Percentiles rank a stretch among this genome's conserved stretches.
Conservation (phyloP, 2,113 vertebrate genomes). For the Sigmodon hispidus region DNA sequence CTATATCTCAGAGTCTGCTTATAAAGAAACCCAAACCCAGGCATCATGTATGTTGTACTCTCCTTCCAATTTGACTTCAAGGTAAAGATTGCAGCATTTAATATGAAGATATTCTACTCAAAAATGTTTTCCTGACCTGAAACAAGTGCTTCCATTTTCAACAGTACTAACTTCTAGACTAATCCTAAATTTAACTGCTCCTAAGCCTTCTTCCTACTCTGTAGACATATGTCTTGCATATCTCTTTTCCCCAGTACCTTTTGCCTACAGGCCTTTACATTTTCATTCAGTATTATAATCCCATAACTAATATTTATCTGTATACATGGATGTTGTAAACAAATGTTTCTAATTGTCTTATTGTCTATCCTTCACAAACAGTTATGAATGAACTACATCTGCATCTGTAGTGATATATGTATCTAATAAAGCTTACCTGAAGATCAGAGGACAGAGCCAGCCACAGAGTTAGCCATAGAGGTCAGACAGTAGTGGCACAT, state of each 20-base stretch:
- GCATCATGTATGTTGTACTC: neutral
- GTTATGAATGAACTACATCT: neutral
- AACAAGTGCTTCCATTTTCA: slow-evolving; percentile 13
- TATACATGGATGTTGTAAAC: neutral
- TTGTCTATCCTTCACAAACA: neutral
- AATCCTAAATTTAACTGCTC: neutral
- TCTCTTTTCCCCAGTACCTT: neutral
- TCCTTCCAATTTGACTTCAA: neutral
- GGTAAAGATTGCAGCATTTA: neutral
- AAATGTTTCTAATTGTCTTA: slow-evolving; percentile 5
- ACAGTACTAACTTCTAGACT: neutral
- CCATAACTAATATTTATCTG: neutral
- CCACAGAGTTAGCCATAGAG: too few species aligned
- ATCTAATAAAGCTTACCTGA: too few species aligned
- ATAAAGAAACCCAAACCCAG: slow-evolving; percentile 21
- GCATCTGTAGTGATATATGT: too few species aligned
- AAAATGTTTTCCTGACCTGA: slow-evolving; percentile 5
- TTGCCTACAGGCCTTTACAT: neutral
- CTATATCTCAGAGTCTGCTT: slow-evolving; percentile 5
- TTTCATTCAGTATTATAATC: neutral
- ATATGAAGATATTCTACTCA: slow-evolving; percentile 6
- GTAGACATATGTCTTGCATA: neutral
- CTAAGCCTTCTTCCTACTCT: neutral
- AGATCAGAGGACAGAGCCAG: too few species aligned
- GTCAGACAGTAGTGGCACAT: too few species aligned